Evolutionary conservation across 2,797 vertebrate genomes (phyloP), one percentile per base, ranked within the genome.

Genomic region (Gephyroberyx darwinii): DNA sequence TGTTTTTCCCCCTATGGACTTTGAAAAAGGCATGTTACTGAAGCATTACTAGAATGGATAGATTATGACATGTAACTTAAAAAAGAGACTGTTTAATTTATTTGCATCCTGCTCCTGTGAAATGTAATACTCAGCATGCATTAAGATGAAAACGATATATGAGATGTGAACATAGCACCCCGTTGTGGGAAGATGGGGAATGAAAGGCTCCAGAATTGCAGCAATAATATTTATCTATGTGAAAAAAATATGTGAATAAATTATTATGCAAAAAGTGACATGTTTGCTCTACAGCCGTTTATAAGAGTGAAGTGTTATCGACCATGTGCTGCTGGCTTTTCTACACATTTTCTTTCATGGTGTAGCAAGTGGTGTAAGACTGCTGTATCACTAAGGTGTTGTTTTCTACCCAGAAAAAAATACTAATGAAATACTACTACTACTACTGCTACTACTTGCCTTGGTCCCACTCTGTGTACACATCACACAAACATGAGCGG

Each of bases 81-180:
- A 89, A 89, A 90, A 91, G 80, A 90, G 82, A 91, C 65, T 75
- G 79, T 90, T 92, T 93, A 77, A 91, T 93, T 89, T 90, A 89
- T 94, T 93, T 93, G 93, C 93, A 95, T 92, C 93, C 91, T 88
- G 91, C 91, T 92, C 91, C 92, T 93, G 91, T 93, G 88, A 91
- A 92, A 92, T 92, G 91, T 94, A 83, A 84, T 92, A 89, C 75
- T 89, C 91, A 93, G 93, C 94, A 94, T 95, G 94, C 91, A 85
- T 92, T 88, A 90, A 88, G 87, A 91, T 87, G 87, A 92, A 90
- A 87, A 82, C 33, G 58, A 53, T 88, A 91, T 88, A 83, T 86
- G 87, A 87, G 82, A 90, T 86, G 86, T 77, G 78, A 90, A 78
- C 86, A 84, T 92, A 92, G 90, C 89, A 91, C 87, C 84, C 88